Evolutionary conservation across 2,113 vertebrate species (phyloP).

Genomic region (Progne subis): DNA sequence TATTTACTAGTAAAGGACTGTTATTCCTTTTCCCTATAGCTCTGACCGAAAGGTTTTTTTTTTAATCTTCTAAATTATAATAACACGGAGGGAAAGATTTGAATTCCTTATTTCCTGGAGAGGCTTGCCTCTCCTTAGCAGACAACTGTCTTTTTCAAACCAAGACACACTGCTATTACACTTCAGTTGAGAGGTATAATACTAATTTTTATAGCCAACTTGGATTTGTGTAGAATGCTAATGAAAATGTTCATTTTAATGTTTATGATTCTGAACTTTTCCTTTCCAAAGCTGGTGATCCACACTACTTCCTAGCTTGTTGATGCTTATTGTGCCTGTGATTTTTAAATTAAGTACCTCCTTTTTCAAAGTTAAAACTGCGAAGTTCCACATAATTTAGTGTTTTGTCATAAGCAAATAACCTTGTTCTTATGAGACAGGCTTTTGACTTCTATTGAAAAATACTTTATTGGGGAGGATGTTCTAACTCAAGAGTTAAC

Average conservation of each 20-base stretch:
- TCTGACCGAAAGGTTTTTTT: too few species aligned
- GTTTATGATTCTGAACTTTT: not conserved
- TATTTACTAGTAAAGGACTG: too few species aligned
- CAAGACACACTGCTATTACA: not conserved
- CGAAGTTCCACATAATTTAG: not conserved
- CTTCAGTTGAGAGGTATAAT: not conserved
- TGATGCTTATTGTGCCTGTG: not conserved
- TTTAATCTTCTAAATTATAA: too few species aligned
- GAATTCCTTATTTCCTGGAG: too few species aligned
- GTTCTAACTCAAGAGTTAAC: not conserved
- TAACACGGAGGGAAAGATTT: too few species aligned
- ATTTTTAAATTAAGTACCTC: not conserved
- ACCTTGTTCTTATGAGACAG: not conserved
- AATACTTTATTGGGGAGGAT: not conserved
- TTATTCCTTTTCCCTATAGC: too few species aligned
- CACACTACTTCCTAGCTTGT: not conserved
- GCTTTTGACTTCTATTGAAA: not conserved
- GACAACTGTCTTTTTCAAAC: too few species aligned
- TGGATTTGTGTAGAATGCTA: not conserved
- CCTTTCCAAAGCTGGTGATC: not conserved
- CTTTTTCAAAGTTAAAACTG: not conserved
- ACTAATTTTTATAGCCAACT: not conserved
- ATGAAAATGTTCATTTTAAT: not conserved
- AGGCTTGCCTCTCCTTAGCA: too few species aligned
- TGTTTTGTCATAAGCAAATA: not conserved